These are phyloP conservation scores for Choristoneura fumiferana DNA, from an alignment of 1,140 invertebrate species.

Conservation along the genomic window DNA sequence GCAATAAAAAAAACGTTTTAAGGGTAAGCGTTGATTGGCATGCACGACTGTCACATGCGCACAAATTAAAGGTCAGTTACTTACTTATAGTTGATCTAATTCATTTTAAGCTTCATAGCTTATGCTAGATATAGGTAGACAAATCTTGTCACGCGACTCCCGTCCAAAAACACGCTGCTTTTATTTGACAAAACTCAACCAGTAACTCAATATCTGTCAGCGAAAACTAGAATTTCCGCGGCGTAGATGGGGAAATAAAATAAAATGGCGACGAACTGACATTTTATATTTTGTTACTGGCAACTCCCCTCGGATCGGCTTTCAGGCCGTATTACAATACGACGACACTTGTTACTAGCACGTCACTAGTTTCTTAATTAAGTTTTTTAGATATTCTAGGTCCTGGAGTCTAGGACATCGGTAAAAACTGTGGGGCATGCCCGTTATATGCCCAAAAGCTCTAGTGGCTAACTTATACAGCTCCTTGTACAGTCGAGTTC, in stretches of 20 bases:
- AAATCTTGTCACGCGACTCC: background rate
- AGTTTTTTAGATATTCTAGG: too few relatives aligned
- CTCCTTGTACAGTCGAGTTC: too few relatives aligned
- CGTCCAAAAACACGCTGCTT: conserved; percentile 36
- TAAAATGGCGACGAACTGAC: conserved; percentile 32
- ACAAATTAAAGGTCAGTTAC: too few relatives aligned
- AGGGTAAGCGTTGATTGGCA: too few relatives aligned
- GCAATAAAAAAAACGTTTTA: too few relatives aligned
- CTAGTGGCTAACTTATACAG: too few relatives aligned
- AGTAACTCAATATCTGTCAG: conserved; percentile 55
- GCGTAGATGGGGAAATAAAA: conserved; percentile 49
- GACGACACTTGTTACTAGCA: background rate
- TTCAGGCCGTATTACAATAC: background rate
- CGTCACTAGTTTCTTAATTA: background rate
- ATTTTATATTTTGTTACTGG: conserved; percentile 6
- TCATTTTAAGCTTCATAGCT: too few relatives aligned
- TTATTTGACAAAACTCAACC: conserved; percentile 52
- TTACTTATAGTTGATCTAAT: too few relatives aligned
- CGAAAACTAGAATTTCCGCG: conserved; percentile 50
- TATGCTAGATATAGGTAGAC: conserved; percentile 3
- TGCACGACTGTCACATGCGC: too few relatives aligned
- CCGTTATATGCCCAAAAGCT: too few relatives aligned
- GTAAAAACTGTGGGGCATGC: too few relatives aligned
- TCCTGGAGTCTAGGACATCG: too few relatives aligned
- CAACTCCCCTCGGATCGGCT: conserved; percentile 2